A percentile compares a stretch with the other conserved stretches of the same genome.
Conservation (phyloP, 2,888 invertebrate genomes). For the Hirtodrosophila alboralis region DNA sequence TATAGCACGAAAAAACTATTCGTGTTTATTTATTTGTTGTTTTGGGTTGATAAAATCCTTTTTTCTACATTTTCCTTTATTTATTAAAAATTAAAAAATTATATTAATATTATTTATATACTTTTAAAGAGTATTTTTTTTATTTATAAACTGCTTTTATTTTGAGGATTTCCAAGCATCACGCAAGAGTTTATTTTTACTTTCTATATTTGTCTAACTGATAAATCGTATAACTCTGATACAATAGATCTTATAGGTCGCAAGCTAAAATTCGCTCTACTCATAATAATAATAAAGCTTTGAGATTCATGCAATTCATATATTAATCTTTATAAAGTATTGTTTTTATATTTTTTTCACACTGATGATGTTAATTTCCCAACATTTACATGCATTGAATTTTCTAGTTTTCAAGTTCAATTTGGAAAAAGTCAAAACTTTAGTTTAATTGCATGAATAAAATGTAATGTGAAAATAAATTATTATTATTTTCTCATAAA, state of each 20-base stretch:
- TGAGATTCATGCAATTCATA: conserved; percentile 28
- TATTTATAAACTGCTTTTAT: conserved; percentile 1
- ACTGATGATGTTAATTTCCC: conserved; percentile 36
- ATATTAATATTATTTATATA: not conserved
- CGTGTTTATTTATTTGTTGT: no score
- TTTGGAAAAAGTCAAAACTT: conserved; percentile 17
- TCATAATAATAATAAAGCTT: not conserved
- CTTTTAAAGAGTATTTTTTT: conserved; percentile 1
- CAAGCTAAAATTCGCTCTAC: not conserved
- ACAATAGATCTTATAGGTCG: not conserved
- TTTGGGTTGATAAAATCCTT: no score
- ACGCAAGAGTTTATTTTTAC: conserved; percentile 40
- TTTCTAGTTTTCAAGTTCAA: conserved; percentile 63
- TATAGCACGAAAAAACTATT: no score
- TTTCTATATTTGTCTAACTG: conserved; percentile 39
- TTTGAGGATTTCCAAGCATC: conserved; percentile 14
- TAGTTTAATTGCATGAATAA: conserved; percentile 52
- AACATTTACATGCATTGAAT: conserved; percentile 57
- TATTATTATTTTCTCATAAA: conserved; percentile 48
- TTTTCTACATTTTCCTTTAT: no score
- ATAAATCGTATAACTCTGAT: conserved; percentile 36
- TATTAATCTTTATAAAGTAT: conserved; percentile 22
- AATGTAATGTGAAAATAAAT: conserved; percentile 39
- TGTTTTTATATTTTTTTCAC: conserved; percentile 30
- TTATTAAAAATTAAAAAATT: no score